phyloP scores from a whole-genome alignment of 2,888 invertebrate genomes.

The Limenitis camilla region DNA sequence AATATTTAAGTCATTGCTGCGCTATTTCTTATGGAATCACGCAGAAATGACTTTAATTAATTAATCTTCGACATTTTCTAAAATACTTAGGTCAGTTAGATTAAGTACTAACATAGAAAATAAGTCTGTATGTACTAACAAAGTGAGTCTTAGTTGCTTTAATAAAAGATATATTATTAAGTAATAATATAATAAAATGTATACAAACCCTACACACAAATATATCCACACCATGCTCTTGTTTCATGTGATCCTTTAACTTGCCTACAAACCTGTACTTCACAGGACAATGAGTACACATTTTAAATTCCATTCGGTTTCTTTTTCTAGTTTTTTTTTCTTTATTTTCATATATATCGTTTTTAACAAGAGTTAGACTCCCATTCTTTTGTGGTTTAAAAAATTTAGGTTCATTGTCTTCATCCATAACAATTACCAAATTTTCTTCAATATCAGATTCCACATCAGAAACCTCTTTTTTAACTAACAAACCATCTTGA shows the following conservation, averaged over 20 bases:
- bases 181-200: neutral
- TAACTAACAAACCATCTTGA: constrained; percentile 14
- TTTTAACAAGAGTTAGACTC: constrained; percentile 24
- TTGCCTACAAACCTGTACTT: constrained; percentile 56
- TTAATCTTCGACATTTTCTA: too few species aligned
- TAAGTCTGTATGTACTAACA: too few species aligned
- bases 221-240: constrained; percentile 45
- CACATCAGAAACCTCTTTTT: neutral
- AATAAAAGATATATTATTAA: too few species aligned
- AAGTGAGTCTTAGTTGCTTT: too few species aligned
- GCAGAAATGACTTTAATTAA: too few species aligned
- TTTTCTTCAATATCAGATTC: constrained; percentile 22
- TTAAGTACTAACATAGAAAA: too few species aligned
- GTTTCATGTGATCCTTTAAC: constrained; percentile 54
- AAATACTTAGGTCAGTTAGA: too few species aligned
- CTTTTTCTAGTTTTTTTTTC: constrained; percentile 40
- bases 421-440: constrained; percentile 41
- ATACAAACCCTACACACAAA: constrained; percentile 52
- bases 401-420: constrained; percentile 33
- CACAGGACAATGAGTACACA: constrained; percentile 50
- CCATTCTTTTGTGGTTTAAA: constrained; percentile 33
- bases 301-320: constrained; percentile 45
- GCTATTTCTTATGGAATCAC: too few species aligned
- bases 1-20: too few species aligned
- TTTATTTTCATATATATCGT: constrained; percentile 7